These are phyloP conservation scores for Coenobita brevimanus DNA, from an alignment of 1,140 invertebrate genomes.

Conservation along the genomic window DNA sequence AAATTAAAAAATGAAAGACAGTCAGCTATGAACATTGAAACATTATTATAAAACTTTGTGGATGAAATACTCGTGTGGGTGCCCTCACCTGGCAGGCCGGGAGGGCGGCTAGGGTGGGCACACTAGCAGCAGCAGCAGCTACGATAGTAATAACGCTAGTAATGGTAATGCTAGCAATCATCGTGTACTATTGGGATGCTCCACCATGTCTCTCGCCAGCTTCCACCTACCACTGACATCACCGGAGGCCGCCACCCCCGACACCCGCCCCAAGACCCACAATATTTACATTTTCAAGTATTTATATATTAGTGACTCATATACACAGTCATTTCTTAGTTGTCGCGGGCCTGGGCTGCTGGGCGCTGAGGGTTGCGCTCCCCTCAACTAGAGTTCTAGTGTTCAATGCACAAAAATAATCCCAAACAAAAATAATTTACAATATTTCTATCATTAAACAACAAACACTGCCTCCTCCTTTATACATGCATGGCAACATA, in stretches of 20 bases:
- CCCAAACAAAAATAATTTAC: constrained; percentile 67
- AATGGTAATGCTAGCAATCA: constrained; percentile 57
- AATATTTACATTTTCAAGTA: constrained; percentile 24
- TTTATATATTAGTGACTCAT: constrained; percentile 38
- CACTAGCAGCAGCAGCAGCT: constrained; percentile 58
- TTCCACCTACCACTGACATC: constrained; percentile 56
- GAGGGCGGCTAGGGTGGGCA: constrained; percentile 35
- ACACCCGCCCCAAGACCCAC: no score
- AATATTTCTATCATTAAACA: constrained; percentile 65
- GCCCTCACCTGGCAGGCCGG: constrained; percentile 49
- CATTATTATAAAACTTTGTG: constrained; percentile 20
- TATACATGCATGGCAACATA: constrained; percentile 63
- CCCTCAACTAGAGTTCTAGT: constrained; percentile 57
- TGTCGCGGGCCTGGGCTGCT: background rate
- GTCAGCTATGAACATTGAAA: constrained; percentile 29
- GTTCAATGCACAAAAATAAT: constrained; percentile 67
- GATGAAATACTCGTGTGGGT: constrained; percentile 22
- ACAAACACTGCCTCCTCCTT: constrained; percentile 64
- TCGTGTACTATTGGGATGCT: constrained; percentile 56
- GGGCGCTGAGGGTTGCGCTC: constrained; percentile 9
- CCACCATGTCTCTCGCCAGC: constrained; percentile 58
- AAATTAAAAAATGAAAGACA: constrained; percentile 48
- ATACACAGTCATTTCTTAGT: constrained; percentile 31
- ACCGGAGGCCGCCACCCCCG: background rate
- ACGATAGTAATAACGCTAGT: constrained; percentile 54